Evolutionary conservation across 2,113 vertebrate species (phyloP), one percentile per base, ranked within the genome.

Genomic region (Talpa occidentalis): DNA sequence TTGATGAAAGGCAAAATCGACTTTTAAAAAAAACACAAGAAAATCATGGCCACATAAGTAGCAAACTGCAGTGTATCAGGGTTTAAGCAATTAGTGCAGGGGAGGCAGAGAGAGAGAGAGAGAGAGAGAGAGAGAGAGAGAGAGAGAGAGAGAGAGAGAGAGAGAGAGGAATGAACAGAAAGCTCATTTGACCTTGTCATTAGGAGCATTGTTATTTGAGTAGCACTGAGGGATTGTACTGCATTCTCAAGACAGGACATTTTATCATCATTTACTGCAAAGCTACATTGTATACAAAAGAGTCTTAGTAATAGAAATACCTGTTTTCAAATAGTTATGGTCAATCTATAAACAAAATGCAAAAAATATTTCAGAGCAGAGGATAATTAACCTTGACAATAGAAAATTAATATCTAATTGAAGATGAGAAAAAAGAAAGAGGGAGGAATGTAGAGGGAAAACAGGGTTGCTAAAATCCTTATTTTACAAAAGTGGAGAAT

Each of bases 1-100:
- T 40, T 83, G 28, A 81, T 59, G 54, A 95, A 81, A 93, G 82
- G 37, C 24, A 95, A 88, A 93, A 62, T 5, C 59, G 28, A 73
- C 66, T 89, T 97, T 94, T 52, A 7, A 88, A 93, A 93, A 85
- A 90, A 72, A 24, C 26, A 80, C 0, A 64, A 79, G 54, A 67
- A 91, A 91, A 14, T 77, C 60, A 82, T 54, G 47, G 16, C 89
- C 22, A 70, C n/a, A 8, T 59, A 93, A 94, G 11, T 35, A 95
- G 42, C 44, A 94, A 86, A 78, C 5, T 83, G 40, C 60, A 88
- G 86, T 79, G 24, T 32, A 17, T 76, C 52, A 78, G 30, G 0
- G 5, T 70, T 86, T 76, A 35, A 89, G 6, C 44, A 76, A 32
- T 89, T 73, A 89, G 30, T 19, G 22, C n/a, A n/a, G n/a, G n/a